Percentiles rank a stretch among this genome's conserved stretches.
These are phyloP conservation scores for Bombus terrestris DNA, from an alignment of 1,140 invertebrate genomes.

Conservation along the genomic window DNA sequence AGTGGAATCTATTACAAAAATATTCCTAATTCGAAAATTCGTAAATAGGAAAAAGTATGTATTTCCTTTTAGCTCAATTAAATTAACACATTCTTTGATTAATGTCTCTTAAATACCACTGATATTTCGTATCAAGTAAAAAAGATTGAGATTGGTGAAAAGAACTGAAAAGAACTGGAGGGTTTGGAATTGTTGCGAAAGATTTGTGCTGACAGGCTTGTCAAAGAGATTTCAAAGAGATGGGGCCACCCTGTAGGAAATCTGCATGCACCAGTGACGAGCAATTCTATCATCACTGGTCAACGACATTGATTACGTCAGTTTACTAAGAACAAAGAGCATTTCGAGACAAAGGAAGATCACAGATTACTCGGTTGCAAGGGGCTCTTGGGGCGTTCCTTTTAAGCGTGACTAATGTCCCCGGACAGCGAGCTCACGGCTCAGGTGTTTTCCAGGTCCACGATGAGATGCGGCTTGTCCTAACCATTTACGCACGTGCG, in stretches of 20 bases:
- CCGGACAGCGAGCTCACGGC: constrained; percentile 54
- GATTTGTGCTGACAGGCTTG: not conserved
- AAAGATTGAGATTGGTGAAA: no score
- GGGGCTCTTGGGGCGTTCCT: constrained; percentile 54
- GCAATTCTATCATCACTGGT: constrained; percentile 28
- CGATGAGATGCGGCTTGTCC: constrained; percentile 59
- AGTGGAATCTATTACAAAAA: not conserved
- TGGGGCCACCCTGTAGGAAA: not conserved
- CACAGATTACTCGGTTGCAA: constrained; percentile 51
- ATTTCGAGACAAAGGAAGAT: constrained; percentile 59
- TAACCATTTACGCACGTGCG: constrained; percentile 60
- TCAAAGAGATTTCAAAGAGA: not conserved
- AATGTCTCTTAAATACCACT: not conserved
- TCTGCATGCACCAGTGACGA: not conserved
- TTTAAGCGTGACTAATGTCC: constrained; percentile 65
- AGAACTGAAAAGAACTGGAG: no score
- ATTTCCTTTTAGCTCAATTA: not conserved
- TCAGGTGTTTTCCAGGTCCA: constrained; percentile 66
- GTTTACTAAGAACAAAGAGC: constrained; percentile 58
- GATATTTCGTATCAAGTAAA: not conserved
- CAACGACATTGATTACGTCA: constrained; percentile 47
- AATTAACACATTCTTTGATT: not conserved
- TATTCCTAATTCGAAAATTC: not conserved
- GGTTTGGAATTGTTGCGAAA: not conserved
- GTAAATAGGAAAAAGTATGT: not conserved